Base-by-base conservation (phyloP, 2,888 invertebrate species). In the Lasioglossum calceatum region DNA sequence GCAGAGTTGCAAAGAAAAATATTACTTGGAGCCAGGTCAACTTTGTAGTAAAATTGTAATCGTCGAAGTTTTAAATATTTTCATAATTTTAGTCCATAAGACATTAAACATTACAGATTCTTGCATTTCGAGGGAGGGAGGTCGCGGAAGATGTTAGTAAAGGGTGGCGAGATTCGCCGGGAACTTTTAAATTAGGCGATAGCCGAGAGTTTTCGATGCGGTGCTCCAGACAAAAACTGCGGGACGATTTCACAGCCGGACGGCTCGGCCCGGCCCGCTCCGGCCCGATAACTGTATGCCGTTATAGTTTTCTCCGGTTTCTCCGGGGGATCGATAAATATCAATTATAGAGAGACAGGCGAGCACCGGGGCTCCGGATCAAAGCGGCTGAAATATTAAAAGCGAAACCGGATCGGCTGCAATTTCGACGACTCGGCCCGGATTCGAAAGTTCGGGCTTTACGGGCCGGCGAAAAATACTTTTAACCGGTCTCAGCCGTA, bases 151-250 rank as follows among this genome's bases (percentile, higher is more conserved):
- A n/a, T 23, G 12, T n/a, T 12, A 0, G 12, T 23, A n/a, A 58
- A n/a, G 58, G n/a, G 10, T n/a, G 90, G 89, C 84, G 86, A 84
- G 91, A 91, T 93, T 84, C 79, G 10, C n/a, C 77, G 86, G 87
- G 84, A 93, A 93, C 91, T 93, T 93, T 93, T 91, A 92, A 93
- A 93, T 93, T 93, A 91, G 91, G 87, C 92, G 88, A 92, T 91
- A 89, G 75, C 88, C 82, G 70, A 50, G 86, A 81, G 88, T 83
- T 86, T 87, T 86, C 86, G 80, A 85, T 79, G 75, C 81, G 86
- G 87, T 89, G 72, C 83, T 81, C n/a, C 82, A 79, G 87, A 85
- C 89, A 89, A 90, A 89, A 87, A 84, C 75, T 77, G 39, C 71
- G 74, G 32, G 39, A 71, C 79, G 67, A 67, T 14, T 75, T 80